Evolutionary conservation across 2,888 invertebrate genomes (phyloP).

Genomic region (Troides aeacus): DNA sequence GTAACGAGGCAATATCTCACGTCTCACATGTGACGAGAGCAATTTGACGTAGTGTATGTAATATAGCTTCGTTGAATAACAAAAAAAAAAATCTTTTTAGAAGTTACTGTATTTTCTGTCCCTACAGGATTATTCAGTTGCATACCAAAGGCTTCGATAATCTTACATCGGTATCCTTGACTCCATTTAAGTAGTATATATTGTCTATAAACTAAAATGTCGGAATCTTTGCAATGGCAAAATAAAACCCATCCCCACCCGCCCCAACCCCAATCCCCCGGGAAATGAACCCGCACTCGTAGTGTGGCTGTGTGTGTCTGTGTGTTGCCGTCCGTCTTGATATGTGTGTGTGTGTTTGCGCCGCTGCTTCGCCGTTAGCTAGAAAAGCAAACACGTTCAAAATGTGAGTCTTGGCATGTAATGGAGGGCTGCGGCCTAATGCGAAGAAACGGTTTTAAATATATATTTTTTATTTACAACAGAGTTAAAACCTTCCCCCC

Average conservation of each 20-base stretch:
- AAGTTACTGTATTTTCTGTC: no score
- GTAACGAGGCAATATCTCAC: no score
- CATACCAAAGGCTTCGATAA: no score
- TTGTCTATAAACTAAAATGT: not conserved
- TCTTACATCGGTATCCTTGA: not conserved
- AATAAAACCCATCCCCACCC: constrained; percentile 34
- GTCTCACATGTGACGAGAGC: no score
- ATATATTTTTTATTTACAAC: no score
- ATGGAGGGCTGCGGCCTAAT: constrained; percentile 28
- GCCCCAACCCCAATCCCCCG: constrained; percentile 26
- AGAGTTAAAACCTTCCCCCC: no score
- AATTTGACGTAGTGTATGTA: no score
- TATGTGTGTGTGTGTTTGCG: constrained; percentile 76
- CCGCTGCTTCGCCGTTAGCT: constrained; percentile 73
- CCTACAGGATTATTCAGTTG: no score
- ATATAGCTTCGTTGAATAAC: no score
- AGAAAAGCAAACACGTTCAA: constrained; percentile 71
- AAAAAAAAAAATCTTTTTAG: no score
- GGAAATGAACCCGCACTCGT: constrained; percentile 49
- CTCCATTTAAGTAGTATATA: constrained; percentile 1
- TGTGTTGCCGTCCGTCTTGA: constrained; percentile 77
- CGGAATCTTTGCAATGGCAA: constrained; percentile 55
- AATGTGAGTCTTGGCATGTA: constrained; percentile 63
- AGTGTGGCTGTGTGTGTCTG: constrained; percentile 55
- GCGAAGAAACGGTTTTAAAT: constrained; percentile 4